Conservation (phyloP, 2,113 vertebrate genomes). For the Lonchura striata region DNA sequence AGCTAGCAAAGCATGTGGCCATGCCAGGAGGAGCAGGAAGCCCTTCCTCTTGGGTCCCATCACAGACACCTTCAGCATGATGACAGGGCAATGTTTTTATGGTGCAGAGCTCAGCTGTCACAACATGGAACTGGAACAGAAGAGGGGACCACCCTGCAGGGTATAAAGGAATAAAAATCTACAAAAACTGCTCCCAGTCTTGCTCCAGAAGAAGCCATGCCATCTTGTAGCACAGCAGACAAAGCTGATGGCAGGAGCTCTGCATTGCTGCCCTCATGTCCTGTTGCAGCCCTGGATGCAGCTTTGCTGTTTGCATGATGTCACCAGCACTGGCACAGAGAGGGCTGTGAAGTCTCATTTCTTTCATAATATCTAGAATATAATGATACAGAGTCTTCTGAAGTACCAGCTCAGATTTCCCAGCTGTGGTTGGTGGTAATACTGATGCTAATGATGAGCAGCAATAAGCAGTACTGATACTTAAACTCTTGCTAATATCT, state of each 20-base stretch:
- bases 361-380: not conserved
- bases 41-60: not conserved
- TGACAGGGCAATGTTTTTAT: not conserved
- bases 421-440: not conserved
- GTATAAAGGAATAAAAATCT: constrained; percentile 23
- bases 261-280: not conserved
- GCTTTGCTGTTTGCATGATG: not conserved
- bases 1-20: not conserved
- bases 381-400: not conserved
- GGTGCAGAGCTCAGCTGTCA: not conserved
- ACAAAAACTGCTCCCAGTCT: not conserved
- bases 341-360: not conserved
- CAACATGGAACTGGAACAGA: not conserved
- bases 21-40: not conserved
- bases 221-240: not conserved
- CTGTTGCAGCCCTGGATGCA: not conserved
- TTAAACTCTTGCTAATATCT: constrained; percentile 5
- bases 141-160: not conserved
- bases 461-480: not conserved
- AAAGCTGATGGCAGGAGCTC: not conserved
- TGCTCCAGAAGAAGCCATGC: constrained; percentile 26
- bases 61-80: not conserved
- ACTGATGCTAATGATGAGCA: not conserved
- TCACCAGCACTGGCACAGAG: not conserved
- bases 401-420: constrained; percentile 15